Conservation (phyloP, 2,888 invertebrate genomes). For the Antitype chi region DNA sequence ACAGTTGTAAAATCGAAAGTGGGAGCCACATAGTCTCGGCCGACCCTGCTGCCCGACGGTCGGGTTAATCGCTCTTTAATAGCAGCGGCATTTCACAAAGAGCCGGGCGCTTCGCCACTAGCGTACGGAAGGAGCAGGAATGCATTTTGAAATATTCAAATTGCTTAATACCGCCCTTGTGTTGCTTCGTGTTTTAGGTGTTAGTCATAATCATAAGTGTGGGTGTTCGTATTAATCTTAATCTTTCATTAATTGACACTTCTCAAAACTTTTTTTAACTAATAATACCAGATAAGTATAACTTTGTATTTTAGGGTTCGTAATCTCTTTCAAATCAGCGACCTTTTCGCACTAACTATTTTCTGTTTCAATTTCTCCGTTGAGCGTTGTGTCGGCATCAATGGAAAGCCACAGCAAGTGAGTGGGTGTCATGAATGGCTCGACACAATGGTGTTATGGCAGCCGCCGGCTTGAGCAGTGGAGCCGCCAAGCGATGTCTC, state of each 20-base stretch:
- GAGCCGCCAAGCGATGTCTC: slow-evolving; percentile 52
- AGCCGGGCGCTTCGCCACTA: slow-evolving; percentile 72
- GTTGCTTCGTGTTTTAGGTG: slow-evolving; percentile 57
- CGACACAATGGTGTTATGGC: slow-evolving; percentile 69
- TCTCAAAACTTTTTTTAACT: neutral
- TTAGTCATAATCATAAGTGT: slow-evolving; percentile 57
- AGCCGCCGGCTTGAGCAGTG: slow-evolving; percentile 50
- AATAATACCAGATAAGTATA: neutral
- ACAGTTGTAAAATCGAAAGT: slow-evolving; percentile 88
- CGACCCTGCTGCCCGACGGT: slow-evolving; percentile 53
- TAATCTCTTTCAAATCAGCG: neutral
- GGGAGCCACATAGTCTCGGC: slow-evolving; percentile 84
- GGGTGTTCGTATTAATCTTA: slow-evolving; percentile 44
- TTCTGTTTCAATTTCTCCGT: neutral
- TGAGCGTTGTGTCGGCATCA: slow-evolving; percentile 55
- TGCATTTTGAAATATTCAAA: slow-evolving; percentile 64
- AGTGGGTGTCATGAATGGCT: slow-evolving; percentile 67
- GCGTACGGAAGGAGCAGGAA: slow-evolving; percentile 62
- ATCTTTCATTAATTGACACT: slow-evolving; percentile 41
- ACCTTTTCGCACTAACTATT: neutral
- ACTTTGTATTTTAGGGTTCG: neutral
- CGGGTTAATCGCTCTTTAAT: slow-evolving; percentile 87
- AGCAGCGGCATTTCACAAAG: slow-evolving; percentile 86
- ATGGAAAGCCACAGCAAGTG: slow-evolving; percentile 60
- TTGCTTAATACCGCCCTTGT: slow-evolving; percentile 64